phyloP scores from a whole-genome alignment of 92 coral and sea anemone genomes.

The Muricea muricata region DNA sequence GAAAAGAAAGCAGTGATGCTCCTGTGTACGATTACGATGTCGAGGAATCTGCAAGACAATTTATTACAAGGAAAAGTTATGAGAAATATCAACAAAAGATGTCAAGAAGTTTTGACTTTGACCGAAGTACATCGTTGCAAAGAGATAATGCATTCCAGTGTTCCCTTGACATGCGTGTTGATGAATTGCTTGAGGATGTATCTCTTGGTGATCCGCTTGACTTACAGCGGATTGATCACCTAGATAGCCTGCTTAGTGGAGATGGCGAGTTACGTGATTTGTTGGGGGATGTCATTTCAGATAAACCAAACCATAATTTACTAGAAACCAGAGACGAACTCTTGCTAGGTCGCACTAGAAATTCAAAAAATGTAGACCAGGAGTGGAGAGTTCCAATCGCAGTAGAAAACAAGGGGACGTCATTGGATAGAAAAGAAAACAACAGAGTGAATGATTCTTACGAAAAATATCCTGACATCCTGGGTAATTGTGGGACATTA shows the following conservation, averaged over 20 bases:
- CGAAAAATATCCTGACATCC: neutral
- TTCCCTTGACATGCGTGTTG: conserved; percentile 31
- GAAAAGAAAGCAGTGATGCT: neutral
- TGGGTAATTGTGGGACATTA: neutral
- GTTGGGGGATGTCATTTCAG: conserved; percentile 23
- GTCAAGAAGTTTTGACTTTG: conserved; percentile 22
- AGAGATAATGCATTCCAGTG: neutral
- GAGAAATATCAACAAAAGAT: conserved; percentile 20
- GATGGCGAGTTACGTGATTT: conserved; percentile 44
- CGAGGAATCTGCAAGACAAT: conserved; percentile 39
- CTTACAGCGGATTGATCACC: neutral
- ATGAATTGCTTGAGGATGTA: conserved; percentile 32
- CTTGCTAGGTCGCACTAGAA: neutral
- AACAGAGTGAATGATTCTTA: neutral
- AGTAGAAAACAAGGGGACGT: neutral
- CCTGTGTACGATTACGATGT: conserved; percentile 28
- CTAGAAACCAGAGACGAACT: neutral
- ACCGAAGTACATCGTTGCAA: neutral
- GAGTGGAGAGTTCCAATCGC: neutral
- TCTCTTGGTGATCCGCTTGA: conserved; percentile 34
- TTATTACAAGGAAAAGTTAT: conserved; percentile 39
- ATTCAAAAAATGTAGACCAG: neutral
- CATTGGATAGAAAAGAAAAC: neutral
- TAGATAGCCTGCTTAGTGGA: conserved; percentile 38
- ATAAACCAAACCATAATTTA: neutral